Evolutionary conservation across 2,888 invertebrate genomes (phyloP), one percentile per base, ranked within the genome.

Genomic region (Clistopyga incitator): DNA sequence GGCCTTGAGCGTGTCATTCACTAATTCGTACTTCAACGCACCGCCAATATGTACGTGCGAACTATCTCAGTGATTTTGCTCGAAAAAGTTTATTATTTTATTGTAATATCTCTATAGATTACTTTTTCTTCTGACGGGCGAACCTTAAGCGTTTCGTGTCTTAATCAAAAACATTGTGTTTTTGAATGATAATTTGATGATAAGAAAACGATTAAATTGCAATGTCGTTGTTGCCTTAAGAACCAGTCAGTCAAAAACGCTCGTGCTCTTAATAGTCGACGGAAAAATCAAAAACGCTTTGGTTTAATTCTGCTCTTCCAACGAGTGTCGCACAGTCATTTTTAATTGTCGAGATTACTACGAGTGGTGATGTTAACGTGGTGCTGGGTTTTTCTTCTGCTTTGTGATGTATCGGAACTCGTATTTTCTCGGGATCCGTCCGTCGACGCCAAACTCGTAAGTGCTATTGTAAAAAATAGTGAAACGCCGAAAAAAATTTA

Each of bases 381-480:
- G n/a, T 68, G 54, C 13, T 56, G n/a, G 11, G 13, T 68, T 54
- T 54, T 4, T 13, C 15, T 52, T 38, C n/a, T 54, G 20, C 56
- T 54, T 13, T 77, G 29, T 29, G 18, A 65, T 45, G 45, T 68
- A 4, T 38, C 50, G 42, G 23, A 47, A 47, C 4, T 47, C 11
- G 47, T n/a, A 2, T 47, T 47, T 47, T 13, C 47, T 15, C n/a
- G 77, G 47, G 68, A 77, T 45, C 56, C 67, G 2, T 3, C 3
- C 11, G 38, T 77, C 47, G 68, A 77, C n/a, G 67, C 42, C 13
- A 45, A 67, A 77, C 18, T 77, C 34, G 77, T 77, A 45, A 78
- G 71, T 72, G 15, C 42, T 13, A 20, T 29, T 15, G 13, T 3
- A 15, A 15, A 47, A 15, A 3, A 13, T 13, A 47, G n/a, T 15